Evolutionary conservation across 1,140 invertebrate genomes (phyloP).

Genomic region (Plodia interpunctella): DNA sequence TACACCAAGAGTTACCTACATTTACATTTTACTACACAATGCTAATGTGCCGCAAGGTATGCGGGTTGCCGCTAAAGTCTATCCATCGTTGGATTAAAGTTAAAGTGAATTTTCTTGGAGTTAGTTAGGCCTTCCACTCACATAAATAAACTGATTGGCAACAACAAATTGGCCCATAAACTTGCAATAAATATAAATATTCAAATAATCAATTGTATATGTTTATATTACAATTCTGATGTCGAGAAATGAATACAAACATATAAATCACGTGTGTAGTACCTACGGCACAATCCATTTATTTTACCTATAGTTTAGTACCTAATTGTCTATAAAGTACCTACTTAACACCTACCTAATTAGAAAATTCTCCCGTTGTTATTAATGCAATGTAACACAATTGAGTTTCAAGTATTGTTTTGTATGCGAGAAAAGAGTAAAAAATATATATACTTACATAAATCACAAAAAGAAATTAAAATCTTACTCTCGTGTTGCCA

Average conservation of each 20-base stretch:
- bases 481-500: no score
- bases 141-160: conserved; percentile 19
- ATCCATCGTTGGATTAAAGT: conserved; percentile 20
- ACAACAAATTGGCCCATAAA: conserved; percentile 27
- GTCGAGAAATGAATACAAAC: conserved; percentile 13
- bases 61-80: conserved; percentile 17
- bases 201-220: no score
- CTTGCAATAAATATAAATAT: conserved; percentile 29
- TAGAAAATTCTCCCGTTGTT: no score
- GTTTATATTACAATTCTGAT: conserved; percentile 18
- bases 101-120: conserved; percentile 10
- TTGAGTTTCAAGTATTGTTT: no score
- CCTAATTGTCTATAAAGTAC: no score
- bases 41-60: conserved; percentile 21
- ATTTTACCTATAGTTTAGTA: no score
- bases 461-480: no score
- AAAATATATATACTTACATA: no score
- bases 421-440: no score
- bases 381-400: no score
- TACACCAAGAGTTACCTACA: no score
- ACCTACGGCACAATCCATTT: not conserved
- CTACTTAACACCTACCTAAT: no score
- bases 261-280: conserved; percentile 24
- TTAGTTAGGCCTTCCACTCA: conserved; percentile 16
- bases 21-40: conserved; percentile 17